These are phyloP conservation scores for Pedionomus torquatus DNA, from an alignment of 2,113 vertebrate genomes.

Conservation along the genomic window DNA sequence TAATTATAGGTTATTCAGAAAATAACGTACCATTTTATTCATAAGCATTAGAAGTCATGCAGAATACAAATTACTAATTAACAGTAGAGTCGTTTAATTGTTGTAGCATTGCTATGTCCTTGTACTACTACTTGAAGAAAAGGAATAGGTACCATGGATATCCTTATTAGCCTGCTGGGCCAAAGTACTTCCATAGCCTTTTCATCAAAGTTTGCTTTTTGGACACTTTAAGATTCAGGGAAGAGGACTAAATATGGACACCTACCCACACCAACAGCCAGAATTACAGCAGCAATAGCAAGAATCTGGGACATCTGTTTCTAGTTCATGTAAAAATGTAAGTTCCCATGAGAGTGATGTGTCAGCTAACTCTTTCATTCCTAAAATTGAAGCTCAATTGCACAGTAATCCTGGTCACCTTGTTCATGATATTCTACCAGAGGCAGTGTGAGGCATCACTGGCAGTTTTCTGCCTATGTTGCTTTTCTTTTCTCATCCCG, in stretches of 20 bases:
- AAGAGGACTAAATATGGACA: background rate
- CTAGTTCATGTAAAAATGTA: slow-evolving; percentile 49
- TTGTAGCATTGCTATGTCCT: background rate
- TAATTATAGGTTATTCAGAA: background rate
- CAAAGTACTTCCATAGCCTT: background rate
- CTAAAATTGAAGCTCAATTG: background rate
- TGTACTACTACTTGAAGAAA: background rate
- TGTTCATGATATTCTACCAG: background rate
- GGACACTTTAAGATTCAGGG: background rate
- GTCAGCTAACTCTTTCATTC: background rate
- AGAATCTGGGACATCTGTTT: slow-evolving; percentile 6
- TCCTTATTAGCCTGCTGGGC: background rate
- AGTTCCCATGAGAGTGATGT: background rate
- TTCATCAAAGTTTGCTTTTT: background rate
- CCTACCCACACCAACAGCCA: background rate
- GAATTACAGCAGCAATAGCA: background rate
- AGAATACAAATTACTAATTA: background rate
- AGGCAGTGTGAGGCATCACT: background rate
- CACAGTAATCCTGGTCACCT: background rate
- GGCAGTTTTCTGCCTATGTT: background rate
- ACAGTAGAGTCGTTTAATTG: background rate
- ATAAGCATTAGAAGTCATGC: background rate
- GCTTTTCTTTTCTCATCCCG: background rate
- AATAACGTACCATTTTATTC: background rate
- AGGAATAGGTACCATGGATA: background rate